These are phyloP conservation scores for Propithecus deckenii DNA, from an alignment of 2,797 vertebrate species.

Conservation along the genomic window DNA sequence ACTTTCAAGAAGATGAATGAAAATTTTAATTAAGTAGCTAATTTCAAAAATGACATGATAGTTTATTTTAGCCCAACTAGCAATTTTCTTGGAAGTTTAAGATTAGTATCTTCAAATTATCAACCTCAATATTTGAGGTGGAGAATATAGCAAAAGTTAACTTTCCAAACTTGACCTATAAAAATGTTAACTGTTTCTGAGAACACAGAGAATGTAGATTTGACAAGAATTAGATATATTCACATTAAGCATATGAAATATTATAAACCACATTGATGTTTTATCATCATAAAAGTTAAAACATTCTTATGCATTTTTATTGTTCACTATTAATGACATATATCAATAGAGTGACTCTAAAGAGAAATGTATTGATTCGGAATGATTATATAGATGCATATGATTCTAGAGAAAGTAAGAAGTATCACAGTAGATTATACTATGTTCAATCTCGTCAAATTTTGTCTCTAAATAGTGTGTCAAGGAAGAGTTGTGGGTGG, in stretches of 20 bases:
- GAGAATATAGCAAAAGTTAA: slow-evolving; percentile 38
- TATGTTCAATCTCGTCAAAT: neutral
- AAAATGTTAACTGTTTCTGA: slow-evolving; percentile 48
- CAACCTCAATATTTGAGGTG: slow-evolving; percentile 53
- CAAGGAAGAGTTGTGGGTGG: neutral
- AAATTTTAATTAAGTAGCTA: slow-evolving; percentile 77
- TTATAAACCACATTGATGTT: neutral
- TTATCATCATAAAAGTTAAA: neutral
- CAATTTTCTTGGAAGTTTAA: slow-evolving; percentile 66
- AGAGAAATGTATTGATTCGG: neutral
- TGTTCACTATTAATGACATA: neutral
- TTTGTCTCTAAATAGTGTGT: neutral
- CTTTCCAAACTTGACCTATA: slow-evolving; percentile 60
- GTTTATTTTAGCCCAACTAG: slow-evolving; percentile 59
- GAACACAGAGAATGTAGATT: neutral
- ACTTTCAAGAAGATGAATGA: slow-evolving; percentile 56
- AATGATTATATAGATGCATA: neutral
- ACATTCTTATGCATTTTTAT: neutral
- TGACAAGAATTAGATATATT: neutral
- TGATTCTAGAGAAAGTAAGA: neutral
- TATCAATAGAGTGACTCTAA: neutral
- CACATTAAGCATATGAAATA: neutral
- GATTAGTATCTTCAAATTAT: slow-evolving; percentile 58
- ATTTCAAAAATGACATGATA: slow-evolving; percentile 63
- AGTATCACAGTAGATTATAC: neutral